Percentiles rank a stretch among this genome's conserved stretches.
Conservation (phyloP, 2,113 vertebrate genomes). For the Calypte anna region DNA sequence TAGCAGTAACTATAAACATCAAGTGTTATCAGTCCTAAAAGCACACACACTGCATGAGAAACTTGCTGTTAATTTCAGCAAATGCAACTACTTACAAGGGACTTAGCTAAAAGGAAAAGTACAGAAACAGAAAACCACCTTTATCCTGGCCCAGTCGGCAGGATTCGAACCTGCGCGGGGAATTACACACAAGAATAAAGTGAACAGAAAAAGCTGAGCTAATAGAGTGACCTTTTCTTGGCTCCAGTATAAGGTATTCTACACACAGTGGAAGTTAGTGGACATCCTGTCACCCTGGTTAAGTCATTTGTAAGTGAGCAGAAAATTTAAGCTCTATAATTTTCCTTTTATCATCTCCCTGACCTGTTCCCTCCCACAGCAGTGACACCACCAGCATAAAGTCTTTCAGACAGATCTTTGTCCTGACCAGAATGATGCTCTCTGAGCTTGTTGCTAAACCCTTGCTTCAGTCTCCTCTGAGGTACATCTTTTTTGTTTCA, state of each 20-base stretch:
- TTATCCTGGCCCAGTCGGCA: no score
- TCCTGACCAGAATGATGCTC: background rate
- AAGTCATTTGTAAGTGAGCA: conserved; percentile 1
- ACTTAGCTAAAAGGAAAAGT: no score
- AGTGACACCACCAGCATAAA: background rate
- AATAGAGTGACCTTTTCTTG: background rate
- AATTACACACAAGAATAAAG: conserved; percentile 20
- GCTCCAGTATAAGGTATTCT: background rate
- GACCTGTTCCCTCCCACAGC: background rate
- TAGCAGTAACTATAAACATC: no score
- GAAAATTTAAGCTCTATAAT: conserved; percentile 1
- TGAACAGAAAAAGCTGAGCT: background rate
- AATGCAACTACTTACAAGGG: no score
- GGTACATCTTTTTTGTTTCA: background rate
- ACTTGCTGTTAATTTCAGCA: no score
- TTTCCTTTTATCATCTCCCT: conserved; percentile 17
- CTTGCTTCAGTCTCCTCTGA: background rate
- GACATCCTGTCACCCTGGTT: background rate
- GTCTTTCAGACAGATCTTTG: conserved; percentile 4
- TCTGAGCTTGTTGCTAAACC: background rate
- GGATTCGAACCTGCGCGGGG: conserved; percentile 97
- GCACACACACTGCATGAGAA: no score
- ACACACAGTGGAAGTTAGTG: background rate
- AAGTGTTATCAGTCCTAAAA: no score
- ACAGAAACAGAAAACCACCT: no score